Percentiles rank a stretch among this genome's conserved stretches.
Evolutionary conservation across 2,113 vertebrate genomes (phyloP).

Genomic region (Percina caprodes): DNA sequence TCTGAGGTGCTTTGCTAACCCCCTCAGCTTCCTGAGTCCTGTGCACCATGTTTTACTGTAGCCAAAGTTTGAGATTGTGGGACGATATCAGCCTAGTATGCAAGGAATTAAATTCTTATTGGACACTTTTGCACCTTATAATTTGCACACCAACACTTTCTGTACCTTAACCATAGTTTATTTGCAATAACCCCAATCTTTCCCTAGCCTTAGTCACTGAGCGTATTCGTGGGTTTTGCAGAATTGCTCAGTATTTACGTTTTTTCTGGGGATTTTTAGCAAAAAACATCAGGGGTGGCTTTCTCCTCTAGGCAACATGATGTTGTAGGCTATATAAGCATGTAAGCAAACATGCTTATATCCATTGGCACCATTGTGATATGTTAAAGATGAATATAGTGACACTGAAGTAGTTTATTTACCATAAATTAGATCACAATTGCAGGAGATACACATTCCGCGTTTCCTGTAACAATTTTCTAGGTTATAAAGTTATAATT

Average conservation of each 20-base stretch:
- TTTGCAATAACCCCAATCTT: not conserved
- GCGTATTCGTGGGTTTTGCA: not conserved
- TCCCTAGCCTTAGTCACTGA: not conserved
- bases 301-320: not conserved
- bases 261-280: not conserved
- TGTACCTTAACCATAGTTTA: not conserved
- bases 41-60: not conserved
- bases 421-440: not conserved
- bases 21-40: slow-evolving; percentile 31
- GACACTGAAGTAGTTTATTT: not conserved
- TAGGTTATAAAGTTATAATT: not conserved
- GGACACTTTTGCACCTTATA: not conserved
- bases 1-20: slow-evolving; percentile 21
- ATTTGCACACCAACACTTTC: not conserved
- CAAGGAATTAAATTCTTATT: not conserved
- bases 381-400: not conserved
- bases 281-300: not conserved
- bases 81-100: not conserved
- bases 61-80: not conserved
- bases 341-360: not conserved
- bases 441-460: not conserved
- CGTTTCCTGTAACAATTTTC: not conserved
- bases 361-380: not conserved
- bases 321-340: not conserved
- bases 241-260: not conserved